phyloP scores from a whole-genome alignment of 2,113 vertebrate species.

The Mola mola region DNA sequence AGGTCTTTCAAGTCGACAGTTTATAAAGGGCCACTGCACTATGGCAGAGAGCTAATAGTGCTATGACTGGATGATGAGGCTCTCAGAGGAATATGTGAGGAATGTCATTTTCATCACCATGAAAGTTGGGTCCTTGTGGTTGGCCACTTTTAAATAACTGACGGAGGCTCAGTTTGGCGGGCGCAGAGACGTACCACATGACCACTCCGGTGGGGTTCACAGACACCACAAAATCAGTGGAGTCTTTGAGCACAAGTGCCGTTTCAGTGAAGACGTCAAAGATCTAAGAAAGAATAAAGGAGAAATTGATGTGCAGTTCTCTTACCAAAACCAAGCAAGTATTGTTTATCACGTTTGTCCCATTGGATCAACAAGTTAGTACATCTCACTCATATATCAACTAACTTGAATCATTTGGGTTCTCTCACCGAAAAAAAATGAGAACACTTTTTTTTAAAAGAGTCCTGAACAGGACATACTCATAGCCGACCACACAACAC shows the following conservation, averaged over 20 bases:
- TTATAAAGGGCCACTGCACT: background rate
- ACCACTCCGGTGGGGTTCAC: slow-evolving; percentile 93
- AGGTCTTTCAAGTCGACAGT: too few relatives aligned
- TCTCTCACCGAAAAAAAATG: too few relatives aligned
- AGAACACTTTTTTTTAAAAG: too few relatives aligned
- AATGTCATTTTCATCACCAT: slow-evolving; percentile 25
- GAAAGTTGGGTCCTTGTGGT: background rate
- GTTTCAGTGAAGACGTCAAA: slow-evolving; percentile 80
- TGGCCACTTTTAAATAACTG: slow-evolving; percentile 11
- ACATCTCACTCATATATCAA: too few relatives aligned
- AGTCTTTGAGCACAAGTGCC: slow-evolving; percentile 69
- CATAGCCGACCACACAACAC: too few relatives aligned
- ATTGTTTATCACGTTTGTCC: too few relatives aligned
- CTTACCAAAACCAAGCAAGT: too few relatives aligned
- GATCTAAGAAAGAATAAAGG: slow-evolving; percentile 62
- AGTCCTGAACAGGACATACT: too few relatives aligned
- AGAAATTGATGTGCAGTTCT: too few relatives aligned
- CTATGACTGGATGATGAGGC: fast-evolving
- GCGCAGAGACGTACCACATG: slow-evolving; percentile 89
- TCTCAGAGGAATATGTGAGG: slow-evolving; percentile 53
- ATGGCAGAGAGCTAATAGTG: background rate
- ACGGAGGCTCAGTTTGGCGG: slow-evolving; percentile 33
- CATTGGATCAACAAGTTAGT: too few relatives aligned
- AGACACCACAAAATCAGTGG: slow-evolving; percentile 83
- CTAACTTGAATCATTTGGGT: too few relatives aligned